Base-by-base conservation (phyloP, 2,113 vertebrate species). In the Orthonyx spaldingii region DNA sequence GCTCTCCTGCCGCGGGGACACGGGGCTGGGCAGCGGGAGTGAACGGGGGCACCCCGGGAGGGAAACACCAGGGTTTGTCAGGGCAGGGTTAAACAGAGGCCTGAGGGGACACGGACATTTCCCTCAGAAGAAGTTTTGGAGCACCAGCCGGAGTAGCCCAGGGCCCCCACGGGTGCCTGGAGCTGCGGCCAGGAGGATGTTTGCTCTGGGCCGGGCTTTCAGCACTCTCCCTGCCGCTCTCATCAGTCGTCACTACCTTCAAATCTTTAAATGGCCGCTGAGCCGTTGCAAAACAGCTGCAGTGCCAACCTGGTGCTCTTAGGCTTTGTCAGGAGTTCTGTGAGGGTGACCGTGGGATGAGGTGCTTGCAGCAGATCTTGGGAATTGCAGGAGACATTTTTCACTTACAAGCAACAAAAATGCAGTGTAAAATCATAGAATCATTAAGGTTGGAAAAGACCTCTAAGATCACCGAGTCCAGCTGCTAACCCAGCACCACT, bases 1-100 rank as follows among this genome's bases (percentile, higher is more conserved):
- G 56, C 27, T 47, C 3, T 22, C 7, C 4, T 4, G 35, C 10
- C 19, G 3, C 4, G 4, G 14, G 11, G 24, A 28, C 52, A 10
- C 19, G 9, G 68, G 19, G 42, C 32, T 42, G 49, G 28, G 33
- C 9, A 35, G 10, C 24, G 1, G 44, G 23, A 59, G 16, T 1
- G 14, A 33, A 7, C 1, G 3, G 23, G 20, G 26, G 23, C 39
- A 30, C 22, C 8, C 9, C 12, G n/a, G 7, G 17, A 72, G 27
- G 19, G 37, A 71, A 68, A 52, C 4, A 8, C 3, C 20, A 1
- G 5, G 6, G 37, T 77, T 50, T 24, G 61, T 18, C 15, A 50
- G 1, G 23, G 66, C 69, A 12, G 64, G 53, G 19, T 66, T 68
- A 30, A 66, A 19, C 14, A 11, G 4, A 15, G 56, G 27, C 42